Evolutionary conservation across 1,140 invertebrate species (phyloP).

Genomic region (Heliothis subflexa): DNA sequence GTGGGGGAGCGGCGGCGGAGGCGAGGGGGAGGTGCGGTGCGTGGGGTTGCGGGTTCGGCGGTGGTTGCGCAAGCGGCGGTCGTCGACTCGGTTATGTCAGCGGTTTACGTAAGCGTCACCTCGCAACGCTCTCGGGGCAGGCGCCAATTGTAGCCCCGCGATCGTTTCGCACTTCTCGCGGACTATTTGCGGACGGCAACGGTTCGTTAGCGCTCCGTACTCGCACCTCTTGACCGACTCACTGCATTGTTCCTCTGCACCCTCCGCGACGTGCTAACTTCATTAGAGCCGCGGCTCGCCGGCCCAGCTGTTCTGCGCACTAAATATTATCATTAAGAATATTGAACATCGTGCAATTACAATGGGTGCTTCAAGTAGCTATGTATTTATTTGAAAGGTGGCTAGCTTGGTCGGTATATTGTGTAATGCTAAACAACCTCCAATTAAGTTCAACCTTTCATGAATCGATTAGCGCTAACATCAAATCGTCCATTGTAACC

Average conservation of each 20-base stretch:
- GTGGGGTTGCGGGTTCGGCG: constrained; percentile 80
- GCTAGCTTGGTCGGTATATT: constrained; percentile 53
- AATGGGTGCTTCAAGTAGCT: constrained; percentile 38
- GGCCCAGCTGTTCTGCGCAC: not conserved
- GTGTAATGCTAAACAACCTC: constrained; percentile 61
- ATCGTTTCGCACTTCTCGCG: constrained; percentile 80
- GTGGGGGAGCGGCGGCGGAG: constrained; percentile 60
- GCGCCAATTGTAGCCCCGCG: constrained; percentile 79
- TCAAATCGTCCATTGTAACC: constrained; percentile 70
- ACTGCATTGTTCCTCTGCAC: constrained; percentile 52
- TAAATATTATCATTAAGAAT: constrained; percentile 27
- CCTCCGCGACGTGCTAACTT: constrained; percentile 44
- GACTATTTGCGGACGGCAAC: constrained; percentile 75
- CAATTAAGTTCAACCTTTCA: constrained; percentile 78
- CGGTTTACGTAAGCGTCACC: constrained; percentile 82
- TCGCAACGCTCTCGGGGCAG: constrained; percentile 78
- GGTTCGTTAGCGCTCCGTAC: constrained; percentile 68
- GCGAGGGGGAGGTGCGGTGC: constrained; percentile 68
- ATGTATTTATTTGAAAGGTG: constrained; percentile 44
- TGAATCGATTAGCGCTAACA: constrained; percentile 69
- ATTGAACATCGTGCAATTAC: constrained; percentile 29
- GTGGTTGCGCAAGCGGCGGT: constrained; percentile 82
- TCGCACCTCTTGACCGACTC: constrained; percentile 52
- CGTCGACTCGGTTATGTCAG: constrained; percentile 85
- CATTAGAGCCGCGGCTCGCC: constrained; percentile 27